Percentiles rank a stretch among this genome's conserved stretches.
Conservation (phyloP, 2,113 vertebrate genomes). For the Apodemus sylvaticus region DNA sequence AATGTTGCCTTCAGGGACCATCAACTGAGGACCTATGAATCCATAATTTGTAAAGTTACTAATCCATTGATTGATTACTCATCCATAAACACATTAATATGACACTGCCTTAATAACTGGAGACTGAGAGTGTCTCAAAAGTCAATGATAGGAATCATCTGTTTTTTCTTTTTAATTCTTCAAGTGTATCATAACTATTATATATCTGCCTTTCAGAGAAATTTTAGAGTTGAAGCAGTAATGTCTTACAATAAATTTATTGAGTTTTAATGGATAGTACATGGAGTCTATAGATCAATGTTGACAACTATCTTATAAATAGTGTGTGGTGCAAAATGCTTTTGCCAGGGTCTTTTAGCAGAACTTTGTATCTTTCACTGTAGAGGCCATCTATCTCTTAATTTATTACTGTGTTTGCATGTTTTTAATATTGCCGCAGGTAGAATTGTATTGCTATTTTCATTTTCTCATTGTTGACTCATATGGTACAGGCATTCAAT, state of each 20-base stretch:
- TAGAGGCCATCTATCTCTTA: neutral
- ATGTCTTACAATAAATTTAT: neutral
- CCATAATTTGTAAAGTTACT: neutral
- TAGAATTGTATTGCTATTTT: constrained; percentile 14
- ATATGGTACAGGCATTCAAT: neutral
- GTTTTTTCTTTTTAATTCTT: neutral
- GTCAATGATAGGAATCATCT: neutral
- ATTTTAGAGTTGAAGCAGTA: constrained; percentile 9
- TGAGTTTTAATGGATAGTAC: neutral
- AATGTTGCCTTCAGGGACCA: neutral
- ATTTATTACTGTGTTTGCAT: neutral
- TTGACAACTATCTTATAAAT: neutral
- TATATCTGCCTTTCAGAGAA: neutral
- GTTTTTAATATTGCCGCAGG: neutral
- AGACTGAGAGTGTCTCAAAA: neutral
- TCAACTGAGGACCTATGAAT: neutral
- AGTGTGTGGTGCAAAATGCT: neutral
- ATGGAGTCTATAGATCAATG: neutral
- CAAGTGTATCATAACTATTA: neutral
- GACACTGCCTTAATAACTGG: neutral
- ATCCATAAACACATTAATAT: neutral
- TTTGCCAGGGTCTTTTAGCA: neutral
- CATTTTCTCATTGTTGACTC: neutral
- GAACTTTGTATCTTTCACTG: neutral
- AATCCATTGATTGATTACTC: neutral